phyloP scores from a whole-genome alignment of 2,797 vertebrate species.

The Xerus rutilus region DNA sequence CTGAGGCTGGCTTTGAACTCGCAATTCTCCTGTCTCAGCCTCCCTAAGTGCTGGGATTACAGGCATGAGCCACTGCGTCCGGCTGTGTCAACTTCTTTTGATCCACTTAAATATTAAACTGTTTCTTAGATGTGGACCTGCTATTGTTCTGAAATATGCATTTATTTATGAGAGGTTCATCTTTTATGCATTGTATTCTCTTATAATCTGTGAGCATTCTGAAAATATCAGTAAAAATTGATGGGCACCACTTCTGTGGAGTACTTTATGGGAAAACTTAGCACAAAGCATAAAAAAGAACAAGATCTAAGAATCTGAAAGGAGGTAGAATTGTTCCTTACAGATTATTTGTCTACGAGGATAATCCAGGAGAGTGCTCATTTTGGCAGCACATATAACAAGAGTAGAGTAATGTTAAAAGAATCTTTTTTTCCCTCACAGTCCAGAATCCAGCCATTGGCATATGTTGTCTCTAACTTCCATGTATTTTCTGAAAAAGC shows the following conservation, averaged over 20 bases:
- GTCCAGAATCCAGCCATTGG: neutral
- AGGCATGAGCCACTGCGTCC: no score
- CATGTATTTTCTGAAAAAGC: neutral
- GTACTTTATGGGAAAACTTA: neutral
- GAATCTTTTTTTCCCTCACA: neutral
- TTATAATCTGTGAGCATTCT: neutral
- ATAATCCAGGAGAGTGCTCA: neutral
- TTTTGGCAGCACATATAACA: neutral
- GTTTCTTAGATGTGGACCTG: conserved; percentile 30
- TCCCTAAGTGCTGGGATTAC: no score
- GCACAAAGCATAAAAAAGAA: neutral
- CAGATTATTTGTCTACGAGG: neutral
- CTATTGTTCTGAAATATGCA: neutral
- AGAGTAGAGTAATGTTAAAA: neutral
- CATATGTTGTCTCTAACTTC: neutral
- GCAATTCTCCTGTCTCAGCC: no score
- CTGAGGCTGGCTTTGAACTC: no score
- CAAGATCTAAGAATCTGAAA: neutral
- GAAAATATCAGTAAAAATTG: neutral
- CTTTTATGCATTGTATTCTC: neutral
- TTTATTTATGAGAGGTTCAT: neutral
- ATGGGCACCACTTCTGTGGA: neutral
- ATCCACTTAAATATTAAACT: neutral
- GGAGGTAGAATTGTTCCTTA: neutral
- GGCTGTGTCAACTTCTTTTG: neutral